phyloP scores from a whole-genome alignment of 2,888 invertebrate genomes.

The Cryptocephalus moraei region DNA sequence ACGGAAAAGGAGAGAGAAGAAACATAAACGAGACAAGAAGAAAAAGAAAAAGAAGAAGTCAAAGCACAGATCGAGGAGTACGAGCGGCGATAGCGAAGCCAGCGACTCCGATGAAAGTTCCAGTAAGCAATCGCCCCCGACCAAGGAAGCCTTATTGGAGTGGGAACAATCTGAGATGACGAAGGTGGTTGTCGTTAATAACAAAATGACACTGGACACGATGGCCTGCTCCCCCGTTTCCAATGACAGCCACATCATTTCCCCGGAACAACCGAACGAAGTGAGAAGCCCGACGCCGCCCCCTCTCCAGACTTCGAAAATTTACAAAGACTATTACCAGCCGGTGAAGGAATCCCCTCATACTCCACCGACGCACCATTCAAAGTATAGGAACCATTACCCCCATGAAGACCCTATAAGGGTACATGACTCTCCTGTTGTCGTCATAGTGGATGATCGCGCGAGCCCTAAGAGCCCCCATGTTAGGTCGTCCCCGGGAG shows the following conservation, averaged over 20 bases:
- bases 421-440: constrained; percentile 24
- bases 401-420: constrained; percentile 12
- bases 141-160: constrained; percentile 27
- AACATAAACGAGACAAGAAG: constrained; percentile 56
- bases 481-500: constrained; percentile 33
- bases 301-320: constrained; percentile 8
- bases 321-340: constrained; percentile 6
- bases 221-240: constrained; percentile 37
- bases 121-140: constrained; percentile 17
- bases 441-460: constrained; percentile 21
- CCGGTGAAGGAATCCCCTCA: constrained; percentile 53
- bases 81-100: constrained; percentile 7
- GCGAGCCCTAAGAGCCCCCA: constrained; percentile 28
- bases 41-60: constrained; percentile 65
- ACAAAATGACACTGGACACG: constrained; percentile 25
- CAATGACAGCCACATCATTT: constrained; percentile 35
- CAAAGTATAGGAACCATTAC: constrained; percentile 9
- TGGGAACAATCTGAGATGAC: constrained; percentile 25
- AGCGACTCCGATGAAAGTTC: constrained; percentile 9
- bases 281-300: constrained; percentile 27
- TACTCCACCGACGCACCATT: constrained; percentile 44
- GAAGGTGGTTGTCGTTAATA: constrained; percentile 5
- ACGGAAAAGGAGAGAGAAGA: constrained; percentile 55
- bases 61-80: constrained; percentile 46
- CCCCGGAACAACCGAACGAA: constrained; percentile 28